phyloP scores from a whole-genome alignment of 2,113 vertebrate species.

The Hydrolagus affinis region DNA sequence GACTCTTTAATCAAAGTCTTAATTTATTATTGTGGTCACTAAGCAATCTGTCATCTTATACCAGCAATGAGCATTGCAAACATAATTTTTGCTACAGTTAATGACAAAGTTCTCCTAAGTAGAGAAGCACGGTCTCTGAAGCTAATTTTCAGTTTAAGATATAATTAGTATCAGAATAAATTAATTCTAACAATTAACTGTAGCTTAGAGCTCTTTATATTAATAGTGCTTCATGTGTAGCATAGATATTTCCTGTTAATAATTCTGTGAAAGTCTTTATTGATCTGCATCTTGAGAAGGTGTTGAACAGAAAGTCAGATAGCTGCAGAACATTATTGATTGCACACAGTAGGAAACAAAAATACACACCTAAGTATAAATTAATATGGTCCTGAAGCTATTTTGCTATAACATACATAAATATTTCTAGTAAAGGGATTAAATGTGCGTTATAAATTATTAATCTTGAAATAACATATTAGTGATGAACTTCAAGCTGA shows the following conservation, averaged over 20 bases:
- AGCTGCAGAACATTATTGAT: constrained; percentile 5
- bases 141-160: not conserved
- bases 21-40: not conserved
- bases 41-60: not conserved
- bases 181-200: constrained; percentile 1
- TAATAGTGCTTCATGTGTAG: not conserved
- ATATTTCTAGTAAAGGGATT: constrained; percentile 3
- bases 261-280: constrained; percentile 6
- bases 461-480: not conserved
- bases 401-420: not conserved
- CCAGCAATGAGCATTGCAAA: not conserved
- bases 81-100: not conserved
- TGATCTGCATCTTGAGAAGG: not conserved
- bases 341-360: not conserved
- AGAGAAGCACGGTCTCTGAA: not conserved
- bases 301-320: not conserved
- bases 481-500: not conserved
- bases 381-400: not conserved
- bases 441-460: constrained; percentile 6
- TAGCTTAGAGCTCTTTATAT: not conserved
- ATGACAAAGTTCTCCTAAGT: not conserved
- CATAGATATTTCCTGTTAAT: not conserved
- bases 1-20: not conserved
- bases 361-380: constrained; percentile 1
- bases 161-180: not conserved